A percentile compares a stretch with the other conserved stretches of the same genome.
Conservation (phyloP, 2,797 vertebrate genomes). For the Kryptopterus vitreolus region DNA sequence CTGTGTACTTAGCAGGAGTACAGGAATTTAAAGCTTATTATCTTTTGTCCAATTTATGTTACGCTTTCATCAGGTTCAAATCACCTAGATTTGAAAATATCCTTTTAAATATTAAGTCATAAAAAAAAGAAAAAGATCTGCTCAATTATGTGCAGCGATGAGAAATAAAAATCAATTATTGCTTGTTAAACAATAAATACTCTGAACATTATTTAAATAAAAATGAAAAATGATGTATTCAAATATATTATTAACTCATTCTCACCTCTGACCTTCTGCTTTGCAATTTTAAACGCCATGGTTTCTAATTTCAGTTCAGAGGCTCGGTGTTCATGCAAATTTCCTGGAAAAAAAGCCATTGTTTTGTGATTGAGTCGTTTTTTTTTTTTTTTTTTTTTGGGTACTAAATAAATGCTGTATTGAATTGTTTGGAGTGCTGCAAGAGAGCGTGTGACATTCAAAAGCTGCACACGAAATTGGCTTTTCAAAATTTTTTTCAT, state of each 20-base stretch:
- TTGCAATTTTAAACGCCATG: not conserved
- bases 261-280: not conserved
- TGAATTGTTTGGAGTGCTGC: not conserved
- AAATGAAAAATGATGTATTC: not conserved
- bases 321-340: not conserved
- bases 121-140: not conserved
- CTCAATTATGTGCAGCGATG: not conserved
- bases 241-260: not conserved
- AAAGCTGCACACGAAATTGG: not conserved
- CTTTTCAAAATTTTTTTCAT: not conserved
- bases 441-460: conserved; percentile 1
- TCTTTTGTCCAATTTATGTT: conserved; percentile 6
- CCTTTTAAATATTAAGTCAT: too few species aligned
- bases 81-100: not conserved
- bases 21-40: not conserved
- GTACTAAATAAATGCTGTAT: not conserved
- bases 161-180: not conserved
- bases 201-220: not conserved
- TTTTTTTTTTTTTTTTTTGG: not conserved
- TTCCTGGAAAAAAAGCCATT: not conserved
- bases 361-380: not conserved
- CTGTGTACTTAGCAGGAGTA: not conserved
- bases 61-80: not conserved
- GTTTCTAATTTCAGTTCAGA: not conserved
- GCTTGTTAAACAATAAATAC: not conserved